phyloP scores from a whole-genome alignment of 2,888 invertebrate genomes.

The Drepanosiphum platanoidis region DNA sequence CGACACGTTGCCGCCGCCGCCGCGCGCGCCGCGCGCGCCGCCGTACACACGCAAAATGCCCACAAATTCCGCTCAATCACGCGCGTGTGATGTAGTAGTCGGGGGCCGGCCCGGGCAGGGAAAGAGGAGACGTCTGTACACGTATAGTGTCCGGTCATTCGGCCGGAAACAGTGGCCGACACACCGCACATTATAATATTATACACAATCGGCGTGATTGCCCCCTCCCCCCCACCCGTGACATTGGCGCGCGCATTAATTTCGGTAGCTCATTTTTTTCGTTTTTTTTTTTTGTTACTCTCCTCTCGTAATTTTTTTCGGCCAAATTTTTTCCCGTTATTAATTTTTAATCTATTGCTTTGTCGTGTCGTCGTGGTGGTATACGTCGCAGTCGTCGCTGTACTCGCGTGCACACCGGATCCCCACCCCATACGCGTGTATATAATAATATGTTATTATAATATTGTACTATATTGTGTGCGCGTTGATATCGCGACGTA shows the following conservation, averaged over 20 bases:
- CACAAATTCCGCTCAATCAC: constrained; percentile 27
- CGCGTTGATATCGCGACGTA: too few species aligned
- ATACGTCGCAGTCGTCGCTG: not conserved
- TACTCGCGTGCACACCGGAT: not conserved
- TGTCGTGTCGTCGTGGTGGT: not conserved
- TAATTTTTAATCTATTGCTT: constrained; percentile 10
- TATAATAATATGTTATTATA: not conserved
- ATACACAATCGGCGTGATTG: constrained; percentile 32
- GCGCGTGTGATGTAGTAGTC: not conserved
- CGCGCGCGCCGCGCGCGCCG: constrained; percentile 47
- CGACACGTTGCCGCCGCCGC: constrained; percentile 51
- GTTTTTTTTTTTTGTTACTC: constrained; percentile 1
- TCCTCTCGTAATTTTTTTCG: not conserved
- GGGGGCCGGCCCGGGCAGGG: not conserved
- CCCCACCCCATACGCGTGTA: not conserved
- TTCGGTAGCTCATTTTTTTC: constrained; percentile 14
- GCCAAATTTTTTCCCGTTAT: not conserved
- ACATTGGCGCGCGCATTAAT: not conserved
- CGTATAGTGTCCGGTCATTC: constrained; percentile 41
- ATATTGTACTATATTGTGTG: not conserved
- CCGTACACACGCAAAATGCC: constrained; percentile 24
- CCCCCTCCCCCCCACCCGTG: not conserved
- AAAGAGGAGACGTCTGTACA: not conserved
- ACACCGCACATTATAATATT: not conserved
- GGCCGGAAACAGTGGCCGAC: constrained; percentile 30